Conservation (phyloP, 2,888 invertebrate species). For the Chalcis sispes region DNA sequence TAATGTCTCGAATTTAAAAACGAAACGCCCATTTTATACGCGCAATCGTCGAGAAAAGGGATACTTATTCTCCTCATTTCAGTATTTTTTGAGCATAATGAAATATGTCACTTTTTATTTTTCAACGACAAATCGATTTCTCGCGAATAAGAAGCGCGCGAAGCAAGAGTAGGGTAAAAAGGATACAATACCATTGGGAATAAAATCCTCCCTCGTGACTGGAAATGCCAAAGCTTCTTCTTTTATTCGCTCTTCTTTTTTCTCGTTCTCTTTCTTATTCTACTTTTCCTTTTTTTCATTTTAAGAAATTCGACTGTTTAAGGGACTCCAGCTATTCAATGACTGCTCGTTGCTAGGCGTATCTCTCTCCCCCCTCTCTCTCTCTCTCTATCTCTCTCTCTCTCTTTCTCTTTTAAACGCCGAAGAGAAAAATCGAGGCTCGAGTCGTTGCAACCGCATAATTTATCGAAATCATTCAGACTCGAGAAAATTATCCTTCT, state of each 20-base stretch:
- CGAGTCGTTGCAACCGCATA: too few relatives aligned
- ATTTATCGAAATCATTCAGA: too few relatives aligned
- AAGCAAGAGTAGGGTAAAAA: conserved; percentile 4
- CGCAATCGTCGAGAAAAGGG: background rate
- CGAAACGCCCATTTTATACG: conserved; percentile 19
- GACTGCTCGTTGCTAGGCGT: too few relatives aligned
- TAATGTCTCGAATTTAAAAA: conserved; percentile 11
- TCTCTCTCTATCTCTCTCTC: too few relatives aligned
- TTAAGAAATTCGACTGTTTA: conserved; percentile 13
- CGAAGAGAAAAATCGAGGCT: too few relatives aligned
- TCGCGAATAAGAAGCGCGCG: background rate
- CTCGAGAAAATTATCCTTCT: too few relatives aligned
- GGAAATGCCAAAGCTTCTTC: conserved; percentile 12
- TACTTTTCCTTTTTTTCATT: background rate
- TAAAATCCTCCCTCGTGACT: conserved; percentile 9
- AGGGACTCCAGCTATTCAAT: background rate
- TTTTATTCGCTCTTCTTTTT: background rate
- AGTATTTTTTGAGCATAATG: conserved; percentile 10
- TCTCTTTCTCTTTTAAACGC: too few relatives aligned
- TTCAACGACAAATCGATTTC: conserved; percentile 24
- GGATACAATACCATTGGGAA: conserved; percentile 12
- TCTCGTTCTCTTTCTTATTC: background rate
- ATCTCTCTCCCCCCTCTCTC: too few relatives aligned
- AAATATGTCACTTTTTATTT: conserved; percentile 21
- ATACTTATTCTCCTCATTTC: background rate